Evolutionary conservation across 2,888 invertebrate genomes (phyloP).

Genomic region (Aelia acuminata): DNA sequence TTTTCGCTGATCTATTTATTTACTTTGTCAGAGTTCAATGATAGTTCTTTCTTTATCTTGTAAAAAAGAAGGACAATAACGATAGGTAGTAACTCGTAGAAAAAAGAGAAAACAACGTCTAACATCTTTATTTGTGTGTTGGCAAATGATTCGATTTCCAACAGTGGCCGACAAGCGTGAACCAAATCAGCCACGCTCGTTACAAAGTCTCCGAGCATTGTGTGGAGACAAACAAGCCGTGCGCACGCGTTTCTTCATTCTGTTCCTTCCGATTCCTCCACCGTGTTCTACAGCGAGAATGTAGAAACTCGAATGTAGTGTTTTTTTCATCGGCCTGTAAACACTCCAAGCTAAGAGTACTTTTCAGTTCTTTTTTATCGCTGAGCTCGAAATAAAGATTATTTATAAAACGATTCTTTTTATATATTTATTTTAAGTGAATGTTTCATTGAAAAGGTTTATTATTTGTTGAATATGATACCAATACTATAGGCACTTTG

Average conservation of each 20-base stretch:
- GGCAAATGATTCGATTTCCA: conserved; percentile 1
- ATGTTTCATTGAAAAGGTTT: no score
- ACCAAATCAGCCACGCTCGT: background rate
- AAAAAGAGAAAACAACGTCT: background rate
- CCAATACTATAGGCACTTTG: no score
- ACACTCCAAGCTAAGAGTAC: background rate
- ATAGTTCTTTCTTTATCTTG: no score
- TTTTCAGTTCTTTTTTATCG: background rate
- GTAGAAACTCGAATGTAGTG: background rate
- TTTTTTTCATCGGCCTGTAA: background rate
- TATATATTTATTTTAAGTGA: no score
- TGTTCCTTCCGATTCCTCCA: background rate
- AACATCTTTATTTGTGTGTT: background rate
- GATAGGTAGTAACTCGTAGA: no score
- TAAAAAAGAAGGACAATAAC: no score
- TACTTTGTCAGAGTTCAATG: no score
- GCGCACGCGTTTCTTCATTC: conserved; percentile 11
- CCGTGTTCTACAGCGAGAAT: background rate
- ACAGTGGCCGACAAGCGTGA: background rate
- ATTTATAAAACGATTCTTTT: no score
- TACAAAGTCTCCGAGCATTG: background rate
- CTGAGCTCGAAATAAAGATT: no score
- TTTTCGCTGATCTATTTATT: no score
- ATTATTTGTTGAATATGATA: no score
- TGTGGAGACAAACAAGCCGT: background rate